Evolutionary conservation across 1,140 invertebrate genomes (phyloP), one percentile per base, ranked within the genome.

Genomic region (Teleopsis dalmanni): DNA sequence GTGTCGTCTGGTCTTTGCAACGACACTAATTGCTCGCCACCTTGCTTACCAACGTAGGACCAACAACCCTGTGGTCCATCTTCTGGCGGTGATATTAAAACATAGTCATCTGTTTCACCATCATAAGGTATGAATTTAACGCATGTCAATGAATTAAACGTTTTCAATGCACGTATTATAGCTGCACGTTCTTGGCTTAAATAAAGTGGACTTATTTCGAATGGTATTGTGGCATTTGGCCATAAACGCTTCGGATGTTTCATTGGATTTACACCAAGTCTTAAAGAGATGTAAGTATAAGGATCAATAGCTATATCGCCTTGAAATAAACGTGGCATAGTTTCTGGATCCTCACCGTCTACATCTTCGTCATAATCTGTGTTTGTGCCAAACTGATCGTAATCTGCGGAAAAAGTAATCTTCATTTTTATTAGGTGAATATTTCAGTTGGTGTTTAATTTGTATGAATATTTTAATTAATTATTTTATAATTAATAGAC

Each of bases 41-140:
- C 84, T 5, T 80, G 72, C 5, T 78, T 72, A 2, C 87, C 87
- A 5, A 90, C 83, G 51, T 78, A 82, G 3, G 85, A 88, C 85
- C 86, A 91, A 58, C 89, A 92, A 6, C 89, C 88, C 2, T 79
- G 80, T 4, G 79, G 79, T 1, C 73, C 73, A 34, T 77, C 82
- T 52, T 82, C 77, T 1, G 83, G 81, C 1, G 80, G 74, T 57
- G 83, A 77, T 13, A 89, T 83, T 4, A 76, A 57, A 42, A 89
- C 69, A 60, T 87, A 88, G 55, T 85, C 83, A 61, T 87, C 84
- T 1, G 45, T 61, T 37, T 87, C 80, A 0, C 76, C 73, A 0
- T 62, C 76, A 56, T 80, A 76, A 0, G 81, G 81, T 8, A 80
- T 77, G 59, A 85, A 88, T 13, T 76, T 76, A 8, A 90, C 72